phyloP scores from a whole-genome alignment of 2,888 invertebrate species.

The Synanthedon andrenaeformis region DNA sequence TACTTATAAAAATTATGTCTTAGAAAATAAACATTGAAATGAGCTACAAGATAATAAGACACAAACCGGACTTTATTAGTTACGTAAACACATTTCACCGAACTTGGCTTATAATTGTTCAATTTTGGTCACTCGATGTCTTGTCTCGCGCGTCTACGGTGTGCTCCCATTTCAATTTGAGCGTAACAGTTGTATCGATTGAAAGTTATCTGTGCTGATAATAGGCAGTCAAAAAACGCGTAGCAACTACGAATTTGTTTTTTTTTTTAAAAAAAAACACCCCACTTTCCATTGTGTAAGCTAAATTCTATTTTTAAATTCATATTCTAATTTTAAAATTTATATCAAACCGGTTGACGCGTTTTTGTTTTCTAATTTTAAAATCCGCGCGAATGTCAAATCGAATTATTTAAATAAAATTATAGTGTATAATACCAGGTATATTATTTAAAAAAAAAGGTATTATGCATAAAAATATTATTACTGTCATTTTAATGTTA shows the following conservation, averaged over 20 bases:
- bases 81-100: constrained; percentile 58
- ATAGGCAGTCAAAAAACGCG: not conserved
- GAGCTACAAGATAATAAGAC: not conserved
- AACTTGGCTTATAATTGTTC: constrained; percentile 30
- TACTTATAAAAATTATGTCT: no score
- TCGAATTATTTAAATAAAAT: no score
- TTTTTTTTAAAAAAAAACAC: not conserved
- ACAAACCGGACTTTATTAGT: constrained; percentile 14
- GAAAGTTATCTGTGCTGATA: not conserved
- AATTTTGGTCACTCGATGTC: constrained; percentile 44
- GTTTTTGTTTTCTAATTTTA: not conserved
- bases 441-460: no score
- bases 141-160: constrained; percentile 28
- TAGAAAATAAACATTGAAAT: no score
- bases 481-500: not conserved
- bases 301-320: not conserved
- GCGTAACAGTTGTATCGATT: not conserved
- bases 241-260: not conserved
- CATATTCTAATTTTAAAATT: no score
- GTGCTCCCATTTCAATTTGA: constrained; percentile 36
- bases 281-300: not conserved
- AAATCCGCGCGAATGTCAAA: not conserved
- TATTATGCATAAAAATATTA: not conserved
- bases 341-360: not conserved
- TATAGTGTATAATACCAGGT: no score